Percentiles rank a stretch among this genome's conserved stretches.
Evolutionary conservation across 2,888 invertebrate genomes (phyloP).

Genomic region (Icerya purchasi): DNA sequence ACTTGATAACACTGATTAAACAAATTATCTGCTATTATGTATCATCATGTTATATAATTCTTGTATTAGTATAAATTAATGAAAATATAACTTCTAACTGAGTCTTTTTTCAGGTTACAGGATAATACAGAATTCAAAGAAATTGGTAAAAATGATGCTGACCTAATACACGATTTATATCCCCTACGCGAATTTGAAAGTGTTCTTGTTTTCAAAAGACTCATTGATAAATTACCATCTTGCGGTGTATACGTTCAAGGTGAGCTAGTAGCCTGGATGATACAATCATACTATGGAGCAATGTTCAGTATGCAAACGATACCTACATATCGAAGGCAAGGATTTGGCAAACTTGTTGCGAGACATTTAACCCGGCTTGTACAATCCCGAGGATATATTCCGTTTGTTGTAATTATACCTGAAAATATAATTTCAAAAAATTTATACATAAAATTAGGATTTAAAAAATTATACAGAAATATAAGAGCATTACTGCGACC

Average conservation of each 20-base stretch:
- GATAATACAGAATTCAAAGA: slow-evolving; percentile 44
- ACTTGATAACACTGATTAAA: too few relatives aligned
- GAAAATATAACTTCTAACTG: too few relatives aligned
- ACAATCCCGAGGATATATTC: slow-evolving; percentile 43
- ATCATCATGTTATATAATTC: too few relatives aligned
- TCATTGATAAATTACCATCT: slow-evolving; percentile 54
- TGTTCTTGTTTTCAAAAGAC: slow-evolving; percentile 57
- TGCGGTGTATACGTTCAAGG: slow-evolving; percentile 56
- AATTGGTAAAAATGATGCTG: slow-evolving; percentile 52
- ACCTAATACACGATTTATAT: slow-evolving; percentile 63
- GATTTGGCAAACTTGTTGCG: slow-evolving; percentile 48
- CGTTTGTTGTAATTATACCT: slow-evolving; percentile 68
- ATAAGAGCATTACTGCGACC: slow-evolving; percentile 57
- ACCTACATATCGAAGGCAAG: slow-evolving; percentile 49
- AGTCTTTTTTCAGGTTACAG: background rate
- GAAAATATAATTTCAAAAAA: slow-evolving; percentile 70
- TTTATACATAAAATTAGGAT: slow-evolving; percentile 62
- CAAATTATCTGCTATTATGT: too few relatives aligned
- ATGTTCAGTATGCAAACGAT: slow-evolving; percentile 83
- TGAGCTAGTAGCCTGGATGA: slow-evolving; percentile 71
- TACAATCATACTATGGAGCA: slow-evolving; percentile 72
- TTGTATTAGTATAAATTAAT: too few relatives aligned
- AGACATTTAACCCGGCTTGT: slow-evolving; percentile 36
- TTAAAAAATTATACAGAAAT: slow-evolving; percentile 55
- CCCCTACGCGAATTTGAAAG: slow-evolving; percentile 75